Conservation (phyloP, 2,113 vertebrate species). For the Colius striatus region DNA sequence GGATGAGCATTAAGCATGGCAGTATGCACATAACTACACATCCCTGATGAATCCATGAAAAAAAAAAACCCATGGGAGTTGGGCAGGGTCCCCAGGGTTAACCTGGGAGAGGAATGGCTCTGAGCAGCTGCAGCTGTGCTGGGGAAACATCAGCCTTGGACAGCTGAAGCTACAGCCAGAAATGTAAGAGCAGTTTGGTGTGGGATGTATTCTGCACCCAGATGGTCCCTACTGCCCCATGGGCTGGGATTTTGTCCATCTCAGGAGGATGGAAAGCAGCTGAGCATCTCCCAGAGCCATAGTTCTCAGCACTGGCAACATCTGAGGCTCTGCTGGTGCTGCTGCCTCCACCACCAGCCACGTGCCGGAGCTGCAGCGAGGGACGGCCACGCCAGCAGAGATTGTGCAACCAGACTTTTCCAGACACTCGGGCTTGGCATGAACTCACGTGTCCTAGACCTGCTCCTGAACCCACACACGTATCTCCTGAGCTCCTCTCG, state of each 20-base stretch:
- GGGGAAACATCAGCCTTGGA: neutral
- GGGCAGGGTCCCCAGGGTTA: neutral
- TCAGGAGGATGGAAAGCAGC: neutral
- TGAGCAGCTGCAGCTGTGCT: neutral
- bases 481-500: neutral
- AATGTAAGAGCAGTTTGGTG: neutral
- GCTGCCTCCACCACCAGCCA: neutral
- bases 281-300: fast-evolving
- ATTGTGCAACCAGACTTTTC: neutral
- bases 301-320: neutral
- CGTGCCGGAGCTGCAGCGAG: fast-evolving
- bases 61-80: neutral
- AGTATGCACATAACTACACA: neutral
- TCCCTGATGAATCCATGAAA: neutral
- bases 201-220: neutral
- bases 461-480: neutral
- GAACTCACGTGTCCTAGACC: neutral
- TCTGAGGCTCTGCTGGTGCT: neutral
- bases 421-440: neutral
- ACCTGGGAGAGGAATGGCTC: neutral
- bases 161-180: neutral
- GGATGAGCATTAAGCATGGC: neutral
- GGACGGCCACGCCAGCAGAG: neutral
- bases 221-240: neutral
- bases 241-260: fast-evolving